Conservation (phyloP, 2,113 vertebrate genomes). For the Madoqua kirkii region DNA sequence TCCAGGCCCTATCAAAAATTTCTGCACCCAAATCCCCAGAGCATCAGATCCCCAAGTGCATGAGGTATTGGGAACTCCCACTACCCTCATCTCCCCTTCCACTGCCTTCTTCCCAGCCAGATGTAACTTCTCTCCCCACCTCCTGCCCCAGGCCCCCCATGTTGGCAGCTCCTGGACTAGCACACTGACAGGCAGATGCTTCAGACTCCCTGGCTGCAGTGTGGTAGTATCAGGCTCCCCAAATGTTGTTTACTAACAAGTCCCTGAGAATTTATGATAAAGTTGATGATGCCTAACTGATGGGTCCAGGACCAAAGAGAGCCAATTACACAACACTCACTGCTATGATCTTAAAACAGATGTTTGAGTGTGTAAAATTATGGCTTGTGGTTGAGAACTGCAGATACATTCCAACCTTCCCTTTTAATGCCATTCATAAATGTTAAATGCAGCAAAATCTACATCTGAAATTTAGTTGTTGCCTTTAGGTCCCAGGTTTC, state of each 20-base stretch:
- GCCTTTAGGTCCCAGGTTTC: constrained; percentile 4
- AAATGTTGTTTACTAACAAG: constrained; percentile 61
- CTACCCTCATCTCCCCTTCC: neutral
- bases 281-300: constrained; percentile 72
- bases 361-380: constrained; percentile 70
- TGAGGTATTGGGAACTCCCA: neutral
- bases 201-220: neutral
- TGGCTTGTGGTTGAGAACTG: constrained; percentile 54
- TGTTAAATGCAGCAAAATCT: constrained; percentile 47
- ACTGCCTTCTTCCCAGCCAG: neutral
- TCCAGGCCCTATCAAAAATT: neutral
- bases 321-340: constrained; percentile 63
- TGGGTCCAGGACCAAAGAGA: constrained; percentile 53
- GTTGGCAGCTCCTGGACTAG: no score
- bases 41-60: neutral
- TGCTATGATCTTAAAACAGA: constrained; percentile 73
- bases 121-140: neutral
- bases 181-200: fast-evolving
- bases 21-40: neutral
- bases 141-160: neutral
- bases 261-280: constrained; percentile 71
- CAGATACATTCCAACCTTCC: constrained; percentile 68
- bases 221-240: neutral
- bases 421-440: constrained; percentile 74
- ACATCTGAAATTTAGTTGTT: constrained; percentile 45